These are phyloP conservation scores for Sialia sialis DNA, from an alignment of 2,113 vertebrate species.

Conservation along the genomic window DNA sequence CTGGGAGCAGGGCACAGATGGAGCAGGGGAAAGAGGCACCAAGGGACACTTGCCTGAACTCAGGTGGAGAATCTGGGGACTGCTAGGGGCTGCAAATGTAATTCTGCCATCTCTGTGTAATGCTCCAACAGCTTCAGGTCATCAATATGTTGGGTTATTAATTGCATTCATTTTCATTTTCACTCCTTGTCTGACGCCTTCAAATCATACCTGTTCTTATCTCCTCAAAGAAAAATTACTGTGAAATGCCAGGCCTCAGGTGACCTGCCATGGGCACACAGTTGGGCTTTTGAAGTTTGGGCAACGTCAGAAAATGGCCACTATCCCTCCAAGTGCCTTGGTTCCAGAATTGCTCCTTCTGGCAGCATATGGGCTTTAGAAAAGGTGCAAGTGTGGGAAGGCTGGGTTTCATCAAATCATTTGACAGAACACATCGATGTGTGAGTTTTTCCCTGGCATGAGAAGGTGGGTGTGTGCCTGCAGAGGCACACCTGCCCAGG, in stretches of 20 bases:
- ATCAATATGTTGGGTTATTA: neutral
- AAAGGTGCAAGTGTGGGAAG: neutral
- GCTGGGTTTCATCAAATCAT: neutral
- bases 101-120: rapidly evolving
- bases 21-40: rapidly evolving
- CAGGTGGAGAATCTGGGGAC: neutral
- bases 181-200: neutral
- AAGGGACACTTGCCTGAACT: neutral
- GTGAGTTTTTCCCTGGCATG: rapidly evolving
- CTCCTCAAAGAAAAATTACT: neutral
- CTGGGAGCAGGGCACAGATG: neutral
- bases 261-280: neutral
- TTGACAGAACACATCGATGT: rapidly evolving
- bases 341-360: neutral
- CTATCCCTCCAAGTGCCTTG: neutral
- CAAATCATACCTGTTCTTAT: neutral
- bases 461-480: neutral
- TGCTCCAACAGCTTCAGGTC: neutral
- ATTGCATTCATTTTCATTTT: neutral
- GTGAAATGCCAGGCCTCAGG: neutral
- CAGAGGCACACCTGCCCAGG: no score
- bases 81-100: neutral
- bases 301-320: rapidly evolving
- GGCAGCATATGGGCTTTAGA: rapidly evolving
- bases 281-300: neutral